Base-by-base conservation (phyloP, 2,797 vertebrate species). In the Iguana delicatissima region DNA sequence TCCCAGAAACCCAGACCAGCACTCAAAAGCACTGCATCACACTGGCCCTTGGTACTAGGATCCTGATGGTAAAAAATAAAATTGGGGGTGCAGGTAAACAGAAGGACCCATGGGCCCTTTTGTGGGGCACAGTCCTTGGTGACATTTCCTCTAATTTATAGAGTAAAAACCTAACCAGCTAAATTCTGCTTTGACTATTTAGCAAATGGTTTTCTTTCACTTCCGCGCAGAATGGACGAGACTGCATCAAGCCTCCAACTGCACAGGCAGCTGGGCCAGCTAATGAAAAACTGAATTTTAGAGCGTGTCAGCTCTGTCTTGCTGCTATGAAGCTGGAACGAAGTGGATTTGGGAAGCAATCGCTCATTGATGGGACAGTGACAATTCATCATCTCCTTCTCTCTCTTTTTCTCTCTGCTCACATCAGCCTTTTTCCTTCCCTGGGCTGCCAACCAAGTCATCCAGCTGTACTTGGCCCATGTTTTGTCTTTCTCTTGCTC, bases 211-310 rank as follows among this genome's bases (percentile, higher is more conserved):
- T 50, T 77, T 38, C 16, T 89, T 85, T 85, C 42, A 32, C 50
- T 55, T 67, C 32, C 1, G 32, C 29, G 81, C 72, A 35, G 32
- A 77, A 38, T 46, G 5, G 57, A 38, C 52, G 42, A 26, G 57
- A 9, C 14, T 42, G 22, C 7, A 2, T 7, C 24, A 8, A 0
- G 16, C 38, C 13, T 7, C 42, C 73, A 32, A 8, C 6, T n/a
- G 8, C 42, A 50, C 0, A 12, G 9, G 24, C 73, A 20, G 89
- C 50, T 29, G 46, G 6, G 50, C 12, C 22, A 62, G n/a, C 50
- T 80, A 85, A 72, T 59, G 74, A 89, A 89, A 89, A 89, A 84
- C 80, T 18, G 69, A 7, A 35, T 55, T 26, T 12, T 8, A 14
- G 62, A n/a, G 74, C 59, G 3, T 42, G 26, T 69, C 74, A 16